Percentiles rank a stretch among this genome's conserved stretches.
phyloP scores from a whole-genome alignment of 2,888 invertebrate species.

The Cheilosia vernalis region DNA sequence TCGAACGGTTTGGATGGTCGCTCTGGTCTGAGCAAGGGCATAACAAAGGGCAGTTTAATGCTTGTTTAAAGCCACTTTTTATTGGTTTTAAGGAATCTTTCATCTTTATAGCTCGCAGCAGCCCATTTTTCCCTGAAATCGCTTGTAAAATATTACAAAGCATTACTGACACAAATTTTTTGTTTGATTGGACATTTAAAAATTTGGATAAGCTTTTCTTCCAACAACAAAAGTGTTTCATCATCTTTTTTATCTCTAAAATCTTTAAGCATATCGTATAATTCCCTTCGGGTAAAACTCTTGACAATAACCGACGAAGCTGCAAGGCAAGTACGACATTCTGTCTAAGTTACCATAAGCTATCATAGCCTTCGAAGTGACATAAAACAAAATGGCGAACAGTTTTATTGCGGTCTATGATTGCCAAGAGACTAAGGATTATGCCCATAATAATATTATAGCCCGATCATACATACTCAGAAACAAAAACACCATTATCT shows the following conservation, averaged over 20 bases:
- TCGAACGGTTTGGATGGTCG: too few species aligned
- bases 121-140: neutral
- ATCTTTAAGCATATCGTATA: slow-evolving; percentile 7
- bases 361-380: too few species aligned
- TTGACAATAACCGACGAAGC: neutral
- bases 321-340: too few species aligned
- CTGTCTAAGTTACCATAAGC: too few species aligned
- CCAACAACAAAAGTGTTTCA: slow-evolving; percentile 22
- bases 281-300: slow-evolving; percentile 4
- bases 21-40: too few species aligned
- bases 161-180: slow-evolving; percentile 15
- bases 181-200: slow-evolving; percentile 4
- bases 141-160: slow-evolving; percentile 5
- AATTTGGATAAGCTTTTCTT: slow-evolving; percentile 6
- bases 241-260: slow-evolving; percentile 4
- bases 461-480: too few species aligned
- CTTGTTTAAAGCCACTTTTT: slow-evolving; percentile 8
- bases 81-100: slow-evolving; percentile 18
- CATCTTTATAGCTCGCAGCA: slow-evolving; percentile 19
- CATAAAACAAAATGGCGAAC: too few species aligned
- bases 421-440: too few species aligned
- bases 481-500: too few species aligned
- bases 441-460: too few species aligned
- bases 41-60: neutral
- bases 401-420: too few species aligned